Percentiles rank a stretch among this genome's conserved stretches.
Evolutionary conservation across 30 jellyfish, hydroid and myxozoan genomes (phyloP).

Genomic region (Pseudorhiza aurosa): DNA sequence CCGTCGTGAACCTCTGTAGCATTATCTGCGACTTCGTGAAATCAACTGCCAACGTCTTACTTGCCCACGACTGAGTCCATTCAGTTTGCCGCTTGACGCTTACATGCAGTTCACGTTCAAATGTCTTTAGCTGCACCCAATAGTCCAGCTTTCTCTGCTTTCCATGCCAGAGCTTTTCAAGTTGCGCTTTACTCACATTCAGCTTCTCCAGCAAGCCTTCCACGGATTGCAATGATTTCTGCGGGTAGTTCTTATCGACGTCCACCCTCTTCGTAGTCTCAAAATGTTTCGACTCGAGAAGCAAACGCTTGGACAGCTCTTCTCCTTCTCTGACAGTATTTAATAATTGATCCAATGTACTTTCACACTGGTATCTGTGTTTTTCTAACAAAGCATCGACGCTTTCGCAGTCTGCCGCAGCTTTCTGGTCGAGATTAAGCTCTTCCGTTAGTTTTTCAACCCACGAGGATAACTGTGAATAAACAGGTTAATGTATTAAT

Average conservation of each 20-base stretch:
- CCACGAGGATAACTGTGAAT: constrained; percentile 77
- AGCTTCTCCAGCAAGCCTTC: constrained; percentile 68
- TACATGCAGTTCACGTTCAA: constrained; percentile 76
- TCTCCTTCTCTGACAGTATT: constrained; percentile 97
- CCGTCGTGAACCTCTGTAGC: constrained; percentile 79
- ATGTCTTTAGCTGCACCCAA: constrained; percentile 93
- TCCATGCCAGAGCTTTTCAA: constrained; percentile 90
- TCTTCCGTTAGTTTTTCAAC: constrained; percentile 91
- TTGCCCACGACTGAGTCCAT: constrained; percentile 81
- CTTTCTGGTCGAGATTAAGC: constrained; percentile 80
- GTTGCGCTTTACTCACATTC: constrained; percentile 73
- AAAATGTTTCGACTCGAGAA: constrained; percentile 67
- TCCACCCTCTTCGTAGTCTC: constrained; percentile 40
- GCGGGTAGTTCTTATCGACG: constrained; percentile 26
- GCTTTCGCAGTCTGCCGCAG: constrained; percentile 66
- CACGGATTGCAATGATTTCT: constrained; percentile 72
- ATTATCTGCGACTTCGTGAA: constrained; percentile 79
- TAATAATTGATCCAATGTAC: constrained; percentile 77
- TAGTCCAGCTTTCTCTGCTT: constrained; percentile 83
- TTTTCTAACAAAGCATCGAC: constrained; percentile 84
- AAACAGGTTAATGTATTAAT: not conserved
- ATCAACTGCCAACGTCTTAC: constrained; percentile 78
- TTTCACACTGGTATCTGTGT: constrained; percentile 91
- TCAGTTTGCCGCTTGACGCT: constrained; percentile 40
- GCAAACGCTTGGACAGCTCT: constrained; percentile 71